phyloP scores from a whole-genome alignment of 2,888 invertebrate species.

The Axea sp. region DNA sequence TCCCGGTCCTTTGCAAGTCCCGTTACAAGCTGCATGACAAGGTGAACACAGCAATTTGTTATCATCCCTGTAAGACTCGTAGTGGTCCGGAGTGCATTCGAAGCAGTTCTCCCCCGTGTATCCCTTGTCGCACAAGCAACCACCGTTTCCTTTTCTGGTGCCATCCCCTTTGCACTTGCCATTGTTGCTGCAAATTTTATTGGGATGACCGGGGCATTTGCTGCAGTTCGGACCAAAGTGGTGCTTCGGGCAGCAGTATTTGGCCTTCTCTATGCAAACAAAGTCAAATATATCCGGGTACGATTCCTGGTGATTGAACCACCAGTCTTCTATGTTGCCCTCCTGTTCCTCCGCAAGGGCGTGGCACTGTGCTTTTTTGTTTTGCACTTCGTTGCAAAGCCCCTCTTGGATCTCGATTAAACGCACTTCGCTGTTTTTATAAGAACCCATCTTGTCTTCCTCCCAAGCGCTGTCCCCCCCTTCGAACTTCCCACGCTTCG shows the following conservation, averaged over 20 bases:
- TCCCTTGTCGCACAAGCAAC: conserved; percentile 91
- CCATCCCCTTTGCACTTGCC: conserved; percentile 94
- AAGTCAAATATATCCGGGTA: conserved; percentile 85
- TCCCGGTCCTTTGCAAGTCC: conserved; percentile 87
- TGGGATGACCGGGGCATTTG: conserved; percentile 88
- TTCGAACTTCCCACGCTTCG: conserved; percentile 92
- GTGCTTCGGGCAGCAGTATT: conserved; percentile 91
- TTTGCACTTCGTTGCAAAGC: conserved; percentile 87
- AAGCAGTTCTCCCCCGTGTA: conserved; percentile 90
- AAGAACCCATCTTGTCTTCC: conserved; percentile 90
- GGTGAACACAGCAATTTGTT: conserved; percentile 86
- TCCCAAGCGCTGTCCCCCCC: conserved; percentile 98
- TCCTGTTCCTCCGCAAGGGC: conserved; percentile 91
- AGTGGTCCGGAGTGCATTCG: conserved; percentile 87
- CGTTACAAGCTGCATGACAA: conserved; percentile 90
- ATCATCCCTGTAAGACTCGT: conserved; percentile 87
- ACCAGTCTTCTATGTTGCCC: conserved; percentile 92
- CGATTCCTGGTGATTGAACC: conserved; percentile 85
- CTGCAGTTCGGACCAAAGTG: conserved; percentile 91
- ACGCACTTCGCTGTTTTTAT: conserved; percentile 92
- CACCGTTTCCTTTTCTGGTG: conserved; percentile 94
- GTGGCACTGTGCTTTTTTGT: conserved; percentile 90
- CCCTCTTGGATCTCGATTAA: conserved; percentile 94
- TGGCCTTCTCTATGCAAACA: conserved; percentile 88
- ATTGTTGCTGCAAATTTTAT: conserved; percentile 88